A percentile compares a stretch with the other conserved stretches of the same genome.
phyloP scores from a whole-genome alignment of 2,113 vertebrate species.

The Muntiacus reevesi region DNA sequence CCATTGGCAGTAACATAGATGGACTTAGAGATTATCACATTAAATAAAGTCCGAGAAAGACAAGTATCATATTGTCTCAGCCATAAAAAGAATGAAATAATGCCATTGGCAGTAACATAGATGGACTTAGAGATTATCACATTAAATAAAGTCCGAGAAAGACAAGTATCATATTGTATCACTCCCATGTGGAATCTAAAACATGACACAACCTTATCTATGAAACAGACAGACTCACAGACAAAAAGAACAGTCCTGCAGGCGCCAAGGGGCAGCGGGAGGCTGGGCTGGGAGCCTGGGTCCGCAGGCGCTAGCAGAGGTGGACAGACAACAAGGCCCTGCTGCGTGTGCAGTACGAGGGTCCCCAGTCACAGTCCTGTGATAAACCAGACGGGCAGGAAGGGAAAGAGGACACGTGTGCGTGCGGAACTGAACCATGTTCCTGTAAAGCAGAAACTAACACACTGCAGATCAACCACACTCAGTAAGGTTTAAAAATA shows the following conservation, averaged over 20 bases:
- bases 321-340: background rate
- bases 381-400: accelerated
- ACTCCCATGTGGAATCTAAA: too few relatives aligned
- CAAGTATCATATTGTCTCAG: accelerated
- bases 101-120: accelerated
- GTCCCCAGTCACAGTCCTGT: accelerated
- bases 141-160: background rate
- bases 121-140: accelerated
- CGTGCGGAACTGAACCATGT: accelerated
- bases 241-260: accelerated
- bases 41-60: background rate
- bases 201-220: background rate
- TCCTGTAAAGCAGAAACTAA: background rate
- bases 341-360: background rate
- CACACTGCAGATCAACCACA: accelerated
- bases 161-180: accelerated
- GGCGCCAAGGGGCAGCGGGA: background rate
- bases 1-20: accelerated
- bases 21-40: accelerated
- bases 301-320: background rate
- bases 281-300: background rate
- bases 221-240: background rate
- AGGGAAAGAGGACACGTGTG: accelerated
- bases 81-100: too few relatives aligned
- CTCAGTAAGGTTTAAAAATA: background rate